Evolutionary conservation across 2,888 invertebrate species (phyloP).

Genomic region (Tipula confusa): DNA sequence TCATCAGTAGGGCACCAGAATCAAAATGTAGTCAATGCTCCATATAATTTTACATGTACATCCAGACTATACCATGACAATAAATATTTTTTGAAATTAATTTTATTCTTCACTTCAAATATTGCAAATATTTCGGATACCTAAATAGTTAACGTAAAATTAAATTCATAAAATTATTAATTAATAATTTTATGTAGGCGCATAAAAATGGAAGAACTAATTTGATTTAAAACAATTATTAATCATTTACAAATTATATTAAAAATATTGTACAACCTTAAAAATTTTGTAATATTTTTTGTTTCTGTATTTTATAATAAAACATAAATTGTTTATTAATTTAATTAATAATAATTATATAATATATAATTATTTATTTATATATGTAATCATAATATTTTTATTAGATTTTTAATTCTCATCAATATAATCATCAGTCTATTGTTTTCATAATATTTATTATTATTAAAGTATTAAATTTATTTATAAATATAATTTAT

Average conservation of each 20-base stretch:
- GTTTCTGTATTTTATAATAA: not conserved
- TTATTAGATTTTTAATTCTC: not conserved
- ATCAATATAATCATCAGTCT: conserved; percentile 25
- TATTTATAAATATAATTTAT: conserved; percentile 25
- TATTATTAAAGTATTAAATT: not conserved
- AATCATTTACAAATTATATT: not conserved
- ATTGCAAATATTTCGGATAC: too few relatives aligned
- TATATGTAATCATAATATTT: not conserved
- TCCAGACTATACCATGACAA: too few relatives aligned
- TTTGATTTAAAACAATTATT: not conserved
- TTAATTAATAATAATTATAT: not conserved
- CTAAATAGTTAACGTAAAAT: too few relatives aligned
- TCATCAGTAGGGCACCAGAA: too few relatives aligned
- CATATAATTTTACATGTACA: too few relatives aligned
- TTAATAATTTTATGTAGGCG: not conserved
- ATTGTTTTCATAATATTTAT: conserved; percentile 5
- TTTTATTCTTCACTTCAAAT: too few relatives aligned
- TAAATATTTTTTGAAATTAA: too few relatives aligned
- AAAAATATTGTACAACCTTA: not conserved
- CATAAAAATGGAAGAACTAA: not conserved
- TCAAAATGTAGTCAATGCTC: too few relatives aligned
- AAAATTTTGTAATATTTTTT: not conserved
- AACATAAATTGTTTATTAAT: conserved; percentile 1
- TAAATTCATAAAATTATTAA: too few relatives aligned
- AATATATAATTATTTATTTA: too few relatives aligned